A percentile compares a stretch with the other conserved stretches of the same genome.
phyloP scores from a whole-genome alignment of 2,113 vertebrate species.

The Riparia riparia region DNA sequence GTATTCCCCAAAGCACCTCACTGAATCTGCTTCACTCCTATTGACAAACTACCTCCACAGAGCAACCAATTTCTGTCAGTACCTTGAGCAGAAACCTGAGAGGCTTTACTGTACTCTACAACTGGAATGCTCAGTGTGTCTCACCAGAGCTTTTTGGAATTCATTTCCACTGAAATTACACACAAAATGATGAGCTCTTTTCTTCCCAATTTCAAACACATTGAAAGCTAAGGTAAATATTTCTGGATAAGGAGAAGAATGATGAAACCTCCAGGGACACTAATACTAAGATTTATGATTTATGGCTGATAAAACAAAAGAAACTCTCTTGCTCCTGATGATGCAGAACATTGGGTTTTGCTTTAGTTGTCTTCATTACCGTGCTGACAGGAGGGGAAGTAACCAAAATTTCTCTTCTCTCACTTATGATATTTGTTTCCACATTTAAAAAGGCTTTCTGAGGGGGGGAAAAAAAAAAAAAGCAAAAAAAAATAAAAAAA shows the following conservation, averaged over 20 bases:
- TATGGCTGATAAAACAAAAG: not conserved
- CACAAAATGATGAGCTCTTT: not conserved
- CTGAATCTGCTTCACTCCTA: not conserved
- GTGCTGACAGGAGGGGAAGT: not conserved
- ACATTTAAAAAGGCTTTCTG: not conserved
- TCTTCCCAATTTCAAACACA: not conserved
- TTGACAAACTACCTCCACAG: not conserved
- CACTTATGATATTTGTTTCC: not conserved
- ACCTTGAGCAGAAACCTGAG: not conserved
- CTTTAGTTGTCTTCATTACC: not conserved
- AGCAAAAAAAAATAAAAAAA: not conserved
- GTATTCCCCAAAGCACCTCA: not conserved
- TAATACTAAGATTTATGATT: not conserved
- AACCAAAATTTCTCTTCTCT: not conserved
- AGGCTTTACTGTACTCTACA: not conserved
- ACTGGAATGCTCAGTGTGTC: not conserved
- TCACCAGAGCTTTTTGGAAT: not conserved
- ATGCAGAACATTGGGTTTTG: not conserved
- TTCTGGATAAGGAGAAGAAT: not conserved
- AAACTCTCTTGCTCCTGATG: not conserved
- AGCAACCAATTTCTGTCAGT: not conserved
- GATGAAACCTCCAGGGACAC: not conserved
- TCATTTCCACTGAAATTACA: conserved; percentile 9
- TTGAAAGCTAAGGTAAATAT: conserved; percentile 16
- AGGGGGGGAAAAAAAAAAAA: no score